These are phyloP conservation scores for Hedychridium roseum DNA, from an alignment of 2,888 invertebrate genomes.

Conservation along the genomic window DNA sequence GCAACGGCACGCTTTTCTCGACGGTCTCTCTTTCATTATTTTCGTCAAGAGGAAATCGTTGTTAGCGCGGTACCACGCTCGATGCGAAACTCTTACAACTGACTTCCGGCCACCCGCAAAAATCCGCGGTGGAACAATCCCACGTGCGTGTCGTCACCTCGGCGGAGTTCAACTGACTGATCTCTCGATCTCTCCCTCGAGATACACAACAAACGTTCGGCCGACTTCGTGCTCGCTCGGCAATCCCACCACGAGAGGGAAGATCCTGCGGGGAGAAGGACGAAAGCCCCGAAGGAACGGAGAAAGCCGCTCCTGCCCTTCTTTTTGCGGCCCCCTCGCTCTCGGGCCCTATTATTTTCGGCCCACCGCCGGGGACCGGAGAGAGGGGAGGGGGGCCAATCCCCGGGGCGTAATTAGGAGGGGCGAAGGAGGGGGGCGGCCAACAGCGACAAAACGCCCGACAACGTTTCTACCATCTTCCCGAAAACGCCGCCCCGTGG, in stretches of 20 bases:
- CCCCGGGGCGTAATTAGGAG: conserved; percentile 44
- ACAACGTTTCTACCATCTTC: conserved; percentile 18
- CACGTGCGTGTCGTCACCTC: too few species aligned
- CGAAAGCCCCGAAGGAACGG: conserved; percentile 1
- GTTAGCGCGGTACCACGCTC: not conserved
- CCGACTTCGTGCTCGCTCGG: conserved; percentile 15
- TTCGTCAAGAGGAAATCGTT: too few species aligned
- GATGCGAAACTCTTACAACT: too few species aligned
- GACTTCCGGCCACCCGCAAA: too few species aligned
- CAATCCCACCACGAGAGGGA: conserved; percentile 10
- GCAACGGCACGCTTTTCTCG: too few species aligned
- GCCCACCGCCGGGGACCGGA: conserved; percentile 35
- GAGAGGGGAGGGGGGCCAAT: too few species aligned
- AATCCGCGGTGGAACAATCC: too few species aligned
- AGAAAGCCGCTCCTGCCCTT: not conserved
- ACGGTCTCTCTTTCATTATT: conserved; percentile 8
- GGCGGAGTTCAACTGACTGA: too few species aligned
- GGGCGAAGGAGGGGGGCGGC: conserved; percentile 39
- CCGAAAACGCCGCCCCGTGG: conserved; percentile 4
- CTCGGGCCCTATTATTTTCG: conserved; percentile 47
- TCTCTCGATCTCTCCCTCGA: not conserved
- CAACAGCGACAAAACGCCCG: too few species aligned
- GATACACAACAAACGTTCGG: conserved; percentile 14
- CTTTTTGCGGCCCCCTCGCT: conserved; percentile 20
- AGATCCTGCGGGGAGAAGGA: not conserved